phyloP scores from a whole-genome alignment of 2,888 invertebrate species.

The Xanthorhoe spadicearia region DNA sequence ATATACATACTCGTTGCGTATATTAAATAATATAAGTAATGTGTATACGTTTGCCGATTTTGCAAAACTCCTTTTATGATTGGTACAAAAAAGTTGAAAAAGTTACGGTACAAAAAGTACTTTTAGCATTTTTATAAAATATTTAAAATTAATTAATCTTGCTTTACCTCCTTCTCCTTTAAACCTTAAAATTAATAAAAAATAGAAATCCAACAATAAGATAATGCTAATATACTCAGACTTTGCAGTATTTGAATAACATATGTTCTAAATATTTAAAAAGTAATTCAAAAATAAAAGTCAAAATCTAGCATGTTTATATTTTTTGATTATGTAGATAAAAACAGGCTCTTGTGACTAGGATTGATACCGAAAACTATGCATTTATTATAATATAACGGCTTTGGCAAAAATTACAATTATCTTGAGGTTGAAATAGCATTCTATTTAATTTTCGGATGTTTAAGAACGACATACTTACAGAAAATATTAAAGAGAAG shows the following conservation, averaged over 20 bases:
- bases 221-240: slow-evolving; percentile 51
- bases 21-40: too few species aligned
- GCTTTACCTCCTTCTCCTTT: not conserved
- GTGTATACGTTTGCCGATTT: too few species aligned
- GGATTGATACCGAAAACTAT: slow-evolving; percentile 33
- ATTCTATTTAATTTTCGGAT: not conserved
- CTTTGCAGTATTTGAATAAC: slow-evolving; percentile 49
- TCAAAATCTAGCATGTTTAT: slow-evolving; percentile 35
- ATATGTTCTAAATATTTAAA: slow-evolving; percentile 42
- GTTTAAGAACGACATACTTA: not conserved
- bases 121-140: too few species aligned
- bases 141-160: too few species aligned
- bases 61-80: too few species aligned
- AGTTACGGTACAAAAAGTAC: too few species aligned
- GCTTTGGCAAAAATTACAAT: slow-evolving; percentile 24
- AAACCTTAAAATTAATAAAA: slow-evolving; percentile 32
- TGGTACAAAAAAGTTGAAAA: too few species aligned
- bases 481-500: not conserved
- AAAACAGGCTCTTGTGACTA: slow-evolving; percentile 51
- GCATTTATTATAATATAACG: slow-evolving; percentile 16
- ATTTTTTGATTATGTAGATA: too few species aligned
- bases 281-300: slow-evolving; percentile 23
- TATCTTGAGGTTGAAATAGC: not conserved
- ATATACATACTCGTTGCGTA: too few species aligned
- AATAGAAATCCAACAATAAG: slow-evolving; percentile 42